Evolutionary conservation across 2,888 invertebrate genomes (phyloP), one percentile per base, ranked within the genome.

Genomic region (Callosobruchus maculatus): DNA sequence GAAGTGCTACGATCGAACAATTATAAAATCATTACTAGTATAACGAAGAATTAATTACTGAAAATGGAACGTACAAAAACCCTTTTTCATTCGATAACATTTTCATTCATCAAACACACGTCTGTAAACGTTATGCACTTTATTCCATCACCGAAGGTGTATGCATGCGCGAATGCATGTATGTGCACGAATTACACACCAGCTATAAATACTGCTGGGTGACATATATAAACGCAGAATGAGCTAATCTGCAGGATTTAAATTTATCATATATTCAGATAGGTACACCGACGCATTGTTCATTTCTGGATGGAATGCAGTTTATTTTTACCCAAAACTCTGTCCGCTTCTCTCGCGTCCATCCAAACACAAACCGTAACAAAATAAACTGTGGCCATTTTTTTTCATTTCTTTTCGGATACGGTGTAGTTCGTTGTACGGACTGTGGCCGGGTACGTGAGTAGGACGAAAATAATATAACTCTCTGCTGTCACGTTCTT

Each of bases 231-330:
- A 66, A 68, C 71, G 71, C 66, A 71, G 72, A 71, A 30, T 69
- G 67, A 75, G 73, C 75, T 77, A 74, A 76, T 77, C 75, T 74
- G 69, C 30, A 70, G 74, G 75, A 72, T 79, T 79, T 78, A 78
- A 80, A 80, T 80, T 79, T 78, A 79, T 80, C 78, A 79, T 78
- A 76, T 78, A 49, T 49, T 49, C 49, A 49, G 49, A 49, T 49
- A 49, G 4, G 49, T 49, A 18, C 13, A 18, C 9, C 49, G 18
- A 1, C 1, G 49, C 49, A 7, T 49, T 49, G 49, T 49, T 49
- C 13, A 49, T 49, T 49, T 49, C 49, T 49, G 13, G 13, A 49
- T 49, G 49, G 49, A 1, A 13, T 49, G 49, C 49, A 49, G 49
- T 49, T 49, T 49, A 49, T 49, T 49, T 49, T 49, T 49, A 18